Percentiles rank a stretch among this genome's conserved stretches.
phyloP scores from a whole-genome alignment of 2,888 invertebrate species.

The Synanthedon formicaeformis region DNA sequence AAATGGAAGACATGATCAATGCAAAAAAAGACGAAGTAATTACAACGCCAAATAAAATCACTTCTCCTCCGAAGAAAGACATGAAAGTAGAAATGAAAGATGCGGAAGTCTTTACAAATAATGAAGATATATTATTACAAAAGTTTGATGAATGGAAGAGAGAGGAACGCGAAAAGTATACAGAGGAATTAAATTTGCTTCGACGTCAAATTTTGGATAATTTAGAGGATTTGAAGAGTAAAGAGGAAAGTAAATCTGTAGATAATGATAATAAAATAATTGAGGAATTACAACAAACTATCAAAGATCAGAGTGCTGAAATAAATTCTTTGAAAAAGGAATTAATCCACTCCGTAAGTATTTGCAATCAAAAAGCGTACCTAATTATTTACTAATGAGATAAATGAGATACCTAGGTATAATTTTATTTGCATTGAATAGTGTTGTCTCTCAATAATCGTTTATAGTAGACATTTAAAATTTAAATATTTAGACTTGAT shows the following conservation, averaged over 20 bases:
- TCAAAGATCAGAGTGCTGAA: slow-evolving; percentile 65
- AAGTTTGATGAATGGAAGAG: slow-evolving; percentile 66
- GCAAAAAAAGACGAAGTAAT: slow-evolving; percentile 13
- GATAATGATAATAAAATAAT: slow-evolving; percentile 37
- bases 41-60: background rate
- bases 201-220: slow-evolving; percentile 50
- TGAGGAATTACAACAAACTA: slow-evolving; percentile 46
- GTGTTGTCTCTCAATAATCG: no score
- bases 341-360: slow-evolving; percentile 45
- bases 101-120: slow-evolving; percentile 38
- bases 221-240: slow-evolving; percentile 39
- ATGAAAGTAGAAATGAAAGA: slow-evolving; percentile 26
- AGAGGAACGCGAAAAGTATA: slow-evolving; percentile 65
- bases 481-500: no score
- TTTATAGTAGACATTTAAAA: no score
- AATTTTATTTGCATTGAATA: no score
- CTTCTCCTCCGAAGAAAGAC: background rate
- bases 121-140: slow-evolving; percentile 38
- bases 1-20: slow-evolving; percentile 44
- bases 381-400: background rate
- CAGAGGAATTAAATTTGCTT: slow-evolving; percentile 58
- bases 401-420: no score
- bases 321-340: slow-evolving; percentile 58
- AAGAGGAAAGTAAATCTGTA: slow-evolving; percentile 18
- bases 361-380: background rate